These are phyloP conservation scores for Euwallacea similis DNA, from an alignment of 1,140 invertebrate genomes.

Conservation along the genomic window DNA sequence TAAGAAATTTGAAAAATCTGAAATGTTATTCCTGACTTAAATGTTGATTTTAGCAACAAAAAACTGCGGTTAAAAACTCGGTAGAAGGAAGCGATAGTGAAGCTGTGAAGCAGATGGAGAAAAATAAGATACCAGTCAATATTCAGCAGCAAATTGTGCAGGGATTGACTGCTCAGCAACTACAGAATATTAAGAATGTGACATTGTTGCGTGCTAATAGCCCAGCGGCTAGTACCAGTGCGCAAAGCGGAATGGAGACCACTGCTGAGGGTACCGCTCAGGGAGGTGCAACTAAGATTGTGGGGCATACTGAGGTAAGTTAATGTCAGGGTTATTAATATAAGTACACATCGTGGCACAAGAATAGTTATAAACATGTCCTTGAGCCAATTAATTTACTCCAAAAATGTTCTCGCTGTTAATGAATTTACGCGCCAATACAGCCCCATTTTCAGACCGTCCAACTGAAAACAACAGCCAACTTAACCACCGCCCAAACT, in stretches of 20 bases:
- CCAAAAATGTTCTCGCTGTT: too few species aligned
- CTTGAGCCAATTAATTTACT: too few species aligned
- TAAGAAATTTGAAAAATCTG: background rate
- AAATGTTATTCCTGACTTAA: background rate
- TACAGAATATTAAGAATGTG: constrained; percentile 51
- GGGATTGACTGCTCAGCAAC: constrained; percentile 47
- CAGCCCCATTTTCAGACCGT: constrained; percentile 27
- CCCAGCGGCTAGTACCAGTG: constrained; percentile 16
- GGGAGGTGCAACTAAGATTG: constrained; percentile 29
- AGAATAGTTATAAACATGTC: background rate
- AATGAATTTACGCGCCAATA: background rate
- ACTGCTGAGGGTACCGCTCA: constrained; percentile 17
- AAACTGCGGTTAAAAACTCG: constrained; percentile 10
- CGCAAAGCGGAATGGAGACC: constrained; percentile 16
- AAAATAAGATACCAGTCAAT: constrained; percentile 40
- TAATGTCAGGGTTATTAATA: background rate
- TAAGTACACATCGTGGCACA: background rate
- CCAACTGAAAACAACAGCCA: constrained; percentile 46
- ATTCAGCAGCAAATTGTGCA: constrained; percentile 49
- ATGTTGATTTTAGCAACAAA: constrained; percentile 15
- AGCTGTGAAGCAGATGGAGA: constrained; percentile 36
- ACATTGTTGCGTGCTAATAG: constrained; percentile 43
- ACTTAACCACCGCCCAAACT: constrained; percentile 54
- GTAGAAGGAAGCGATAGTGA: constrained; percentile 20
- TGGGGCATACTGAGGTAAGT: constrained; percentile 29